Conservation (phyloP, 2,113 vertebrate genomes). For the Piprites chloris region DNA sequence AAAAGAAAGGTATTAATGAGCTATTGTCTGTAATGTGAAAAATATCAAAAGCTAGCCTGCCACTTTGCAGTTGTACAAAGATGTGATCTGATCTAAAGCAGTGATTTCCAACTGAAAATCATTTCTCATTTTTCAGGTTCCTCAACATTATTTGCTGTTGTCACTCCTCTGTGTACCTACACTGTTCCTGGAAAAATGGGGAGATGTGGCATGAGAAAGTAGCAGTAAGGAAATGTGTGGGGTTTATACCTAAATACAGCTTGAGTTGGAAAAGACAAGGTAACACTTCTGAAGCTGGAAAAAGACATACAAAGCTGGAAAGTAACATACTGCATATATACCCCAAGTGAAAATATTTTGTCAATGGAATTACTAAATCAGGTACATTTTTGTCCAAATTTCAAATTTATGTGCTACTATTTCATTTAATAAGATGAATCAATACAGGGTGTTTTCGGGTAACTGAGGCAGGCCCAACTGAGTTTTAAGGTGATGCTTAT, state of each 20-base stretch:
- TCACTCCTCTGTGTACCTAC: not conserved
- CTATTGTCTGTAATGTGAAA: not conserved
- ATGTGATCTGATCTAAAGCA: not conserved
- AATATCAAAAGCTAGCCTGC: not conserved
- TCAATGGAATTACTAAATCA: not conserved
- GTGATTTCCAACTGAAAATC: not conserved
- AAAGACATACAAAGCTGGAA: not conserved
- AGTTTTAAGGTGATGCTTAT: not conserved
- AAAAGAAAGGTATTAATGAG: not conserved
- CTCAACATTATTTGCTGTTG: not conserved
- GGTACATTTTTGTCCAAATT: not conserved
- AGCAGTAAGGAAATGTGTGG: not conserved
- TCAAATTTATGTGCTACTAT: not conserved
- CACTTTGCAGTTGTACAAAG: not conserved
- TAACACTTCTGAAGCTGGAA: not conserved
- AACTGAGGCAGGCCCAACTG: not conserved
- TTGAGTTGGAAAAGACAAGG: not conserved
- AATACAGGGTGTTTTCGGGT: not conserved
- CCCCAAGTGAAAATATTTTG: not conserved
- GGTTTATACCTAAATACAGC: not conserved
- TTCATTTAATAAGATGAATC: not conserved
- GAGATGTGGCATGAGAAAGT: not conserved
- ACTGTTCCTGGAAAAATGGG: not conserved
- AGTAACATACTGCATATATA: not conserved
- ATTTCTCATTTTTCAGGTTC: not conserved